Conservation (phyloP, 2,888 invertebrate genomes). For the Celastrina argiolus region DNA sequence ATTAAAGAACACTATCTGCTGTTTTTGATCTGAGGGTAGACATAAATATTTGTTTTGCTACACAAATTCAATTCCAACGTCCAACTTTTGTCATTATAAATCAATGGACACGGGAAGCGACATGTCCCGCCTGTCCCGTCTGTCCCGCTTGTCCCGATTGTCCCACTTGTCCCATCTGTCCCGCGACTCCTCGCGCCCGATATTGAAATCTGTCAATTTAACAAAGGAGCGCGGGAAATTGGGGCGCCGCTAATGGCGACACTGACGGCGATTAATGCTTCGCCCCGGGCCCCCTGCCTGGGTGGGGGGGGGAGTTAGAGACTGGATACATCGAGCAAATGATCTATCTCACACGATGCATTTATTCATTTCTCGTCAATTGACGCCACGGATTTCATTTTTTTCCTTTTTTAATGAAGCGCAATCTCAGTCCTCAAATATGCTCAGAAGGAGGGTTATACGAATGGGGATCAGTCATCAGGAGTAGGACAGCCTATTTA, state of each 20-base stretch:
- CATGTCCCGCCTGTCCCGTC: not conserved
- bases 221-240: slow-evolving; percentile 33
- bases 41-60: not conserved
- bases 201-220: slow-evolving; percentile 34
- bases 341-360: slow-evolving; percentile 27
- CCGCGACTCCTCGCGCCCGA: slow-evolving; percentile 26
- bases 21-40: too few species aligned
- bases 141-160: not conserved
- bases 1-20: too few species aligned
- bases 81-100: slow-evolving; percentile 4
- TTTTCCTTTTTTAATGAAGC: not conserved
- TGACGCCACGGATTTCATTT: not conserved
- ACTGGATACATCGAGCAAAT: slow-evolving; percentile 31
- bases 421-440: too few species aligned
- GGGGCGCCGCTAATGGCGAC: slow-evolving; percentile 33
- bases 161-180: not conserved
- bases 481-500: too few species aligned
- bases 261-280: slow-evolving; percentile 32
- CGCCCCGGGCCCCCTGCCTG: slow-evolving; percentile 22
- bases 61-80: not conserved
- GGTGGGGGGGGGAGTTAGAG: slow-evolving; percentile 19
- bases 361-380: slow-evolving; percentile 19
- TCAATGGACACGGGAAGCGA: slow-evolving; percentile 11
- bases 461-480: too few species aligned
- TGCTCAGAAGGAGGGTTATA: too few species aligned